Percentiles rank a stretch among this genome's conserved stretches.
phyloP scores from a whole-genome alignment of 2,888 invertebrate genomes.

The Plutella xylostella region DNA sequence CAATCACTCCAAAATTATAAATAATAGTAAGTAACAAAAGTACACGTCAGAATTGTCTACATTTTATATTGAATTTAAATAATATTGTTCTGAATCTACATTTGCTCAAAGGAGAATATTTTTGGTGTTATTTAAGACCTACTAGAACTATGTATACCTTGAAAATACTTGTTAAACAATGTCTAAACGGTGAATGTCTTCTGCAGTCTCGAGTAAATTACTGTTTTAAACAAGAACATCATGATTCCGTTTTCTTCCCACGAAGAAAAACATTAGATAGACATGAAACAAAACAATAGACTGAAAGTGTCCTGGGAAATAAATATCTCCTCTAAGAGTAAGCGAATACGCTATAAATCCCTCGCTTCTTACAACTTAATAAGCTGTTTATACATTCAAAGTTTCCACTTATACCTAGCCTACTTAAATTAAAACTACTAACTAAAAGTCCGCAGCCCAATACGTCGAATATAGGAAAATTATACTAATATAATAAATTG shows the following conservation, averaged over 20 bases:
- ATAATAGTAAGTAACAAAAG: slow-evolving; percentile 32
- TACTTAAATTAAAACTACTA: slow-evolving; percentile 1
- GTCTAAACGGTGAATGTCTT: slow-evolving; percentile 44
- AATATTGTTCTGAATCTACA: slow-evolving; percentile 2
- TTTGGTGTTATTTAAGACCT: background rate
- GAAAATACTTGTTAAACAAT: slow-evolving; percentile 31
- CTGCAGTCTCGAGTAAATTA: slow-evolving; percentile 12
- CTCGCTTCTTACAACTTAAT: background rate
- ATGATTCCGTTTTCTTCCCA: slow-evolving; percentile 21
- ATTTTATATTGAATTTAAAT: slow-evolving; percentile 33
- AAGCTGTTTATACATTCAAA: background rate
- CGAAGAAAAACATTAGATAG: slow-evolving; percentile 4
- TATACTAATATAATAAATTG: slow-evolving; percentile 5
- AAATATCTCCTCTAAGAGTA: background rate
- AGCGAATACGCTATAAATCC: background rate
- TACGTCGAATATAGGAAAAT: slow-evolving; percentile 3
- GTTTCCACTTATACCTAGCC: slow-evolving; percentile 4
- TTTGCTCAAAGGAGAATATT: background rate
- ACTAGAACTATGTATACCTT: slow-evolving; percentile 1
- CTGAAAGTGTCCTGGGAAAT: slow-evolving; percentile 32
- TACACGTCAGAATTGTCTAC: slow-evolving; percentile 45
- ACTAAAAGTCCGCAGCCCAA: background rate
- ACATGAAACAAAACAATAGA: slow-evolving; percentile 31
- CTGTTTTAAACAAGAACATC: slow-evolving; percentile 23
- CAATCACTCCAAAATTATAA: slow-evolving; percentile 60